Evolutionary conservation across 2,113 vertebrate species (phyloP).

Genomic region (Channa maculata): DNA sequence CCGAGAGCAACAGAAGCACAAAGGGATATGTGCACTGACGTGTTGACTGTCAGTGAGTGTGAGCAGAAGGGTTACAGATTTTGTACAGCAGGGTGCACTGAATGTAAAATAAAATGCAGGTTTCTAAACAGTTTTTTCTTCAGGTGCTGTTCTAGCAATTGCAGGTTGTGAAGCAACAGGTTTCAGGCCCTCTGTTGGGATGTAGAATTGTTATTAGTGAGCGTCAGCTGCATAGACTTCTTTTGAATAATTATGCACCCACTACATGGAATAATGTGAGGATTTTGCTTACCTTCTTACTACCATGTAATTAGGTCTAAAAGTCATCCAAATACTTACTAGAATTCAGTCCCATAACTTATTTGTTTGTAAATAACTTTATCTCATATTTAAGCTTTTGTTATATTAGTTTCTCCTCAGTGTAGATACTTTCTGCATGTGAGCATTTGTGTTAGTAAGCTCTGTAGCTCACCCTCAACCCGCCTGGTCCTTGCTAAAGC

Average conservation of each 20-base stretch:
- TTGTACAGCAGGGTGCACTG: slow-evolving; percentile 31
- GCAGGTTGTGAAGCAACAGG: slow-evolving; percentile 20
- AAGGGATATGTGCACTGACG: slow-evolving; percentile 53
- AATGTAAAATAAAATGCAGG: slow-evolving; percentile 27
- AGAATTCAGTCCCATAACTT: not conserved
- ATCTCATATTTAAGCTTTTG: slow-evolving; percentile 15
- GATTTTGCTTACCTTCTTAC: slow-evolving; percentile 10
- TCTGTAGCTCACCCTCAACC: not conserved
- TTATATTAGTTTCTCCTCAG: not conserved
- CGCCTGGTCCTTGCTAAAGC: slow-evolving; percentile 31
- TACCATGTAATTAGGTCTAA: slow-evolving; percentile 20
- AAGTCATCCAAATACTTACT: not conserved
- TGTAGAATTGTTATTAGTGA: slow-evolving; percentile 4
- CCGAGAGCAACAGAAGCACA: slow-evolving; percentile 50
- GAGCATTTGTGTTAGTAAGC: not conserved
- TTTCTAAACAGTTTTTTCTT: slow-evolving; percentile 28
- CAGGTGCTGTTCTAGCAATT: slow-evolving; percentile 11
- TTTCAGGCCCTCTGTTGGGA: slow-evolving; percentile 21
- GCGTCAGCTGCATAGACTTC: not conserved
- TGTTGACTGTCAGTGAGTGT: slow-evolving; percentile 56
- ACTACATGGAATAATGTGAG: not conserved
- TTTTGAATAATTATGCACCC: slow-evolving; percentile 16
- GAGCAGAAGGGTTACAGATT: slow-evolving; percentile 55
- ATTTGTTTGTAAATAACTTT: slow-evolving; percentile 12
- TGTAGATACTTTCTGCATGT: not conserved